Conservation (phyloP, 2,797 vertebrate genomes). For the Hybognathus amarus region DNA sequence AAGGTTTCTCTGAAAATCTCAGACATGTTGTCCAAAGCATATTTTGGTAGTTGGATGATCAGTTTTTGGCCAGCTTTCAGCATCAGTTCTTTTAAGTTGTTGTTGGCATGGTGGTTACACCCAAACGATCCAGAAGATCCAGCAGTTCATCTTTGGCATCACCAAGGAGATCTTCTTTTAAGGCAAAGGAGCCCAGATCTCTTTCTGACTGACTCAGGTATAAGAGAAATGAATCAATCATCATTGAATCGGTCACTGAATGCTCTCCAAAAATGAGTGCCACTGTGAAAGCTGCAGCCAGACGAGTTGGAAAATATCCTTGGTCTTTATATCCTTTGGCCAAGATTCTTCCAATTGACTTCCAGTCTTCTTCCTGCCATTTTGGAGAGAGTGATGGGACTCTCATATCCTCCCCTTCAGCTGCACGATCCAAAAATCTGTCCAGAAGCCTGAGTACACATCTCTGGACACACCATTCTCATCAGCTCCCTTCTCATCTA, state of each 20-base stretch:
- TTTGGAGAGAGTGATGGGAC: slow-evolving; percentile 58
- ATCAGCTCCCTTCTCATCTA: slow-evolving; percentile 58
- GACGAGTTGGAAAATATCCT: slow-evolving; percentile 47
- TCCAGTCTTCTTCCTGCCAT: slow-evolving; percentile 62
- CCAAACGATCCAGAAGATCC: slow-evolving; percentile 46
- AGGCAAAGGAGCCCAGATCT: slow-evolving; percentile 49
- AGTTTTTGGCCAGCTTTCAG: slow-evolving; percentile 57
- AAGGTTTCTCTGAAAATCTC: slow-evolving; percentile 32
- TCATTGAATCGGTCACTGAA: slow-evolving; percentile 51
- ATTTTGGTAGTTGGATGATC: slow-evolving; percentile 54
- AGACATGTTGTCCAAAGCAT: slow-evolving; percentile 52
- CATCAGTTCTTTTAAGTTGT: slow-evolving; percentile 50
- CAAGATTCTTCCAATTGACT: slow-evolving; percentile 58
- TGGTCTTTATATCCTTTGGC: slow-evolving; percentile 56
- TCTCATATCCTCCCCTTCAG: slow-evolving; percentile 58
- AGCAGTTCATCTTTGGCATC: slow-evolving; percentile 54
- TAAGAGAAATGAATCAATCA: slow-evolving; percentile 53
- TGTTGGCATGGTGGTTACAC: slow-evolving; percentile 47
- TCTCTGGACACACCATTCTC: slow-evolving; percentile 52
- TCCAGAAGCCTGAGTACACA: slow-evolving; percentile 58
- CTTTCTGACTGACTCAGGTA: slow-evolving; percentile 56
- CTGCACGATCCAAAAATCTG: slow-evolving; percentile 46
- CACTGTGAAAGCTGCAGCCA: slow-evolving; percentile 50
- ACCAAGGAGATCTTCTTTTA: slow-evolving; percentile 41
- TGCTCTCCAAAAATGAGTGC: slow-evolving; percentile 54